These are phyloP conservation scores for Priapulus caudatus DNA, from an alignment of 2,888 invertebrate species.

Conservation along the genomic window DNA sequence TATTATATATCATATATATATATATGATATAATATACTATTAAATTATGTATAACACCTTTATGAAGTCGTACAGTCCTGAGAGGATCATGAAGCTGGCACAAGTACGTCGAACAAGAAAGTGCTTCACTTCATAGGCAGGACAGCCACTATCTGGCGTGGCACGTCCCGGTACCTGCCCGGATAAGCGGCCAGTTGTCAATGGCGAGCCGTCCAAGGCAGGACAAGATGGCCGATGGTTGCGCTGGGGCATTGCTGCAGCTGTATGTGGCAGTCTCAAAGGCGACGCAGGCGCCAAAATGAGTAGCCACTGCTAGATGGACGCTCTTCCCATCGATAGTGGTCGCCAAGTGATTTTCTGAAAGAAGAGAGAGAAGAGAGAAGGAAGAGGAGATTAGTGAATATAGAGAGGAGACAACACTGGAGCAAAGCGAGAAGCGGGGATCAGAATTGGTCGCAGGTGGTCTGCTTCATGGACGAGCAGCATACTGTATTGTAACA, in stretches of 20 bases:
- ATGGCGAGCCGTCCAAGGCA: slow-evolving; percentile 68
- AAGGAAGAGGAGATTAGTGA: too few species aligned
- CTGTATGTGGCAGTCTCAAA: slow-evolving; percentile 87
- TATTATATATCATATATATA: too few species aligned
- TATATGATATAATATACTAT: too few species aligned
- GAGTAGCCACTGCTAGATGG: slow-evolving; percentile 84
- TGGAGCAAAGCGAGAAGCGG: too few species aligned
- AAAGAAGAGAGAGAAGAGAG: too few species aligned
- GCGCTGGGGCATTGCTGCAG: slow-evolving; percentile 52
- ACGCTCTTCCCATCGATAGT: slow-evolving; percentile 73
- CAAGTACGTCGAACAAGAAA: slow-evolving; percentile 29
- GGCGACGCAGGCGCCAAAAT: slow-evolving; percentile 82
- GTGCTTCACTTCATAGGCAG: slow-evolving; percentile 22
- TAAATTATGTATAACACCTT: too few species aligned
- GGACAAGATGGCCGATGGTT: slow-evolving; percentile 47
- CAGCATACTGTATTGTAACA: too few species aligned
- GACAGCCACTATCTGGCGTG: slow-evolving; percentile 19
- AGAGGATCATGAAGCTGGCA: slow-evolving; percentile 29
- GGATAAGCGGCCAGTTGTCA: slow-evolving; percentile 42
- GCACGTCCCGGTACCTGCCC: slow-evolving; percentile 23
- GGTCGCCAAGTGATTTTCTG: slow-evolving; percentile 54
- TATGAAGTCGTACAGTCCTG: slow-evolving; percentile 24
- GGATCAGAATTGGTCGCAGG: too few species aligned
- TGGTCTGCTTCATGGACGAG: too few species aligned
- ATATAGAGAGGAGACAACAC: too few species aligned